A percentile compares a stretch with the other conserved stretches of the same genome.
Conservation (phyloP, 2,797 vertebrate genomes). For the Dallia pectoralis region DNA sequence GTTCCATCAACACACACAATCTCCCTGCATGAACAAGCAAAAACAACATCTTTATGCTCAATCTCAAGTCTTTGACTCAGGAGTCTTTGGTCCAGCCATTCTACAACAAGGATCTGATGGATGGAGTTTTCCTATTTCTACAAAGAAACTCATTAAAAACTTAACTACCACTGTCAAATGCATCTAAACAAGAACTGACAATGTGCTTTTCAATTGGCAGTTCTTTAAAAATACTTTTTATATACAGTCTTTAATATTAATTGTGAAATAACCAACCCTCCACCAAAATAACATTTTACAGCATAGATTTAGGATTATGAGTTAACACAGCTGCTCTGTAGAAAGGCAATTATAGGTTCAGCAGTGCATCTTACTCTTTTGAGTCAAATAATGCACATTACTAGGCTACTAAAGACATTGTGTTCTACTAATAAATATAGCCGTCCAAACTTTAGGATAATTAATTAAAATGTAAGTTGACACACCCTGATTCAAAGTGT, state of each 20-base stretch:
- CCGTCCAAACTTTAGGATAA: not conserved
- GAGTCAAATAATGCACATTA: not conserved
- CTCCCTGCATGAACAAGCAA: no score
- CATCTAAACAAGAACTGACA: not conserved
- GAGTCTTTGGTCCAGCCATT: no score
- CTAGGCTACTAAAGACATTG: not conserved
- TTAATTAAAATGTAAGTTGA: not conserved
- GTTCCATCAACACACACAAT: no score
- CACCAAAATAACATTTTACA: not conserved
- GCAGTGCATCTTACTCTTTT: not conserved
- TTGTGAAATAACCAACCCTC: not conserved
- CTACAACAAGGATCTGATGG: no score
- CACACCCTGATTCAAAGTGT: slow-evolving; percentile 2
- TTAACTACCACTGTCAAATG: not conserved
- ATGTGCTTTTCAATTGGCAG: not conserved
- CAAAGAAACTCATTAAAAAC: no score
- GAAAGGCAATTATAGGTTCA: not conserved
- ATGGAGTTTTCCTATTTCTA: no score
- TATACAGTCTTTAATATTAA: not conserved
- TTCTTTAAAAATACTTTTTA: not conserved
- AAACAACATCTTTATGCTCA: no score
- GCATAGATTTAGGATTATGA: not conserved
- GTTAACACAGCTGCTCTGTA: not conserved
- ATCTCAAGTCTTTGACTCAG: no score
- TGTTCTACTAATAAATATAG: not conserved